Evolutionary conservation across 1,140 invertebrate species (phyloP), one percentile per base, ranked within the genome.

Genomic region (Hestina assimilis): DNA sequence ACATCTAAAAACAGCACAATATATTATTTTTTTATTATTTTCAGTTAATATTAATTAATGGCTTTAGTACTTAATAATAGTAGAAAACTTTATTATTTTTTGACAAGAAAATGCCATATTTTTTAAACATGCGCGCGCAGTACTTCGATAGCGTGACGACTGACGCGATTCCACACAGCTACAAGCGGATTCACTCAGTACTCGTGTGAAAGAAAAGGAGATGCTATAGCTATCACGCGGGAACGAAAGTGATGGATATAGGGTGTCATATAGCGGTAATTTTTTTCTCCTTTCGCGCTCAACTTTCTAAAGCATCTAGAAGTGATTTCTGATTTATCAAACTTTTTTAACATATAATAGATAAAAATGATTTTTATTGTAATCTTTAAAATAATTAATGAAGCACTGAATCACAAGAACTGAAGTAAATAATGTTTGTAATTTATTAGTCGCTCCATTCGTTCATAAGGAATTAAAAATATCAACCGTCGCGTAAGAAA

Each of bases 221-320:
- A 57, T 45, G 55, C 62, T 9, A 77, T 72, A 23, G 11, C 2
- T 15, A 41, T 59, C 31, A 17, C 1, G 5, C 17, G 21, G 33
- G 59, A 66, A 26, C 68, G 67, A 83, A 29, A 42, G 74, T 66
- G 75, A 83, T 33, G 43, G 64, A 42, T 75, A 79, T 73, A 76
- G 66, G 69, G 69, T 79, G 75, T 76, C 72, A 69, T 79, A 75
- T 85, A 87, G 83, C 82, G 83, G 83, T 82, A 87, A 72, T 75
- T 87, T 84, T 83, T 87, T 87, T 84, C 77, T 78, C 79, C 82
- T 84, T 84, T 84, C 79, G 71, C 72, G 75, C 73, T 77, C 75
- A 81, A 87, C 83, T 87, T 87, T 87, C 81, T 87, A 87, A 86
- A 83, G 77, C 66, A 68, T 66, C 35, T 53, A 56, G 53, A 66